phyloP scores from a whole-genome alignment of 2,113 vertebrate species.

The Oceanodroma tethys region DNA sequence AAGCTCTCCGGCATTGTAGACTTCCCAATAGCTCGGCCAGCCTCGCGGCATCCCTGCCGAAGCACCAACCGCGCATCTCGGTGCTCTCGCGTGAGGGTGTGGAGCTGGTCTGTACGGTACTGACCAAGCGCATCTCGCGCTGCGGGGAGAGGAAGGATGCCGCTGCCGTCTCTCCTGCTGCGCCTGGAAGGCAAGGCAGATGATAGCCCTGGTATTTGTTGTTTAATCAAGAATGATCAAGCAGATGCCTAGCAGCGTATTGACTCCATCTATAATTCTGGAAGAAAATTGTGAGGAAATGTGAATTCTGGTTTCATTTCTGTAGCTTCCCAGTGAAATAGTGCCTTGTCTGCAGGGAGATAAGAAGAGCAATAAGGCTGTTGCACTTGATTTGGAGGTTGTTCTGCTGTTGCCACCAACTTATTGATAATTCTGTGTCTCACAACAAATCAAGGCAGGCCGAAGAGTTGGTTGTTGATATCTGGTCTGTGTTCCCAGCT shows the following conservation, averaged over 20 bases:
- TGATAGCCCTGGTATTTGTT: too few relatives aligned
- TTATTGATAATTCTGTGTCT: slow-evolving; percentile 26
- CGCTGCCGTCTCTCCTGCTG: not conserved
- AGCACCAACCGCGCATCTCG: fast-evolving
- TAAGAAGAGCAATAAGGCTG: slow-evolving; percentile 4
- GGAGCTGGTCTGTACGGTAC: fast-evolving
- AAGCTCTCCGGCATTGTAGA: not conserved
- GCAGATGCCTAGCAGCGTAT: not conserved
- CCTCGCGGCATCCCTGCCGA: fast-evolving
- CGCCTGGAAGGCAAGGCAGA: not conserved
- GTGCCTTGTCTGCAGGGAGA: not conserved
- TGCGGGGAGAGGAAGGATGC: not conserved
- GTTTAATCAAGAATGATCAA: not conserved
- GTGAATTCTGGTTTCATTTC: not conserved
- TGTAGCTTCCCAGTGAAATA: not conserved
- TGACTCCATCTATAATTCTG: slow-evolving; percentile 2
- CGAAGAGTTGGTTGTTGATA: not conserved
- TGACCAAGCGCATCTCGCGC: fast-evolving
- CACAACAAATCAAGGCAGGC: not conserved
- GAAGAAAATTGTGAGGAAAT: not conserved
- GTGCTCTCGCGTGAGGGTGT: fast-evolving
- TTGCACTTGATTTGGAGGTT: slow-evolving; percentile 20
- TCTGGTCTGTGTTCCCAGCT: not conserved
- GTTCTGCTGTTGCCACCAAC: slow-evolving; percentile 19
- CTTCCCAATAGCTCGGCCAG: fast-evolving